These are phyloP conservation scores for Pipistrellus pygmaeus DNA, from an alignment of 2,797 vertebrate genomes.

Conservation along the genomic window DNA sequence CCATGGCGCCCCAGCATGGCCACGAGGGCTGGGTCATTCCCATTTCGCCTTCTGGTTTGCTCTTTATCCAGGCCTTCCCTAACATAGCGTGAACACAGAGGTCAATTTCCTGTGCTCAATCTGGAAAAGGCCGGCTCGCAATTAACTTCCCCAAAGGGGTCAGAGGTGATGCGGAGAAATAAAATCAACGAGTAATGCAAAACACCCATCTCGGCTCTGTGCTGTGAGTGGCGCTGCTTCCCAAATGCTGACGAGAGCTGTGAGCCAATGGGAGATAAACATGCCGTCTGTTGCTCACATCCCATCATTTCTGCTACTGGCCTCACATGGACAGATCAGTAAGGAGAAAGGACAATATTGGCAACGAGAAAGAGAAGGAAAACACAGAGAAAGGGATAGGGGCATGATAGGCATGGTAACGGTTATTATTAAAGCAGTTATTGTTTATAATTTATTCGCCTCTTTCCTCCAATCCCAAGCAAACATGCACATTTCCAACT, in stretches of 20 bases:
- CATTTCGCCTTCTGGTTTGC: constrained; percentile 62
- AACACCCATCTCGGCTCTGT: constrained; percentile 58
- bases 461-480: constrained; percentile 24
- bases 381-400: neutral
- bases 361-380: neutral
- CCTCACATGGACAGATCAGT: neutral
- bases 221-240: neutral
- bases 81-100: constrained; percentile 80
- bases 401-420: neutral
- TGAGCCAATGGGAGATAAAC: neutral
- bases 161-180: constrained; percentile 75
- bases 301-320: neutral
- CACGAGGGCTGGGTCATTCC: neutral
- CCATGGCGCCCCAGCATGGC: neutral
- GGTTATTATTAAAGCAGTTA: neutral
- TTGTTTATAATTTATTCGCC: neutral
- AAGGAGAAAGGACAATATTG: neutral
- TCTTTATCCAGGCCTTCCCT: constrained; percentile 68
- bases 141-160: constrained; percentile 79
- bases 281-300: neutral
- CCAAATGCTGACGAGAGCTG: neutral
- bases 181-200: constrained; percentile 73
- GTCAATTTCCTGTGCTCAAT: constrained; percentile 78
- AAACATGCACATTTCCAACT: neutral
- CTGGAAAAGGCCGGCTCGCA: constrained; percentile 77